Conservation (phyloP, 1,140 invertebrate species). For the Aethina tumida region DNA sequence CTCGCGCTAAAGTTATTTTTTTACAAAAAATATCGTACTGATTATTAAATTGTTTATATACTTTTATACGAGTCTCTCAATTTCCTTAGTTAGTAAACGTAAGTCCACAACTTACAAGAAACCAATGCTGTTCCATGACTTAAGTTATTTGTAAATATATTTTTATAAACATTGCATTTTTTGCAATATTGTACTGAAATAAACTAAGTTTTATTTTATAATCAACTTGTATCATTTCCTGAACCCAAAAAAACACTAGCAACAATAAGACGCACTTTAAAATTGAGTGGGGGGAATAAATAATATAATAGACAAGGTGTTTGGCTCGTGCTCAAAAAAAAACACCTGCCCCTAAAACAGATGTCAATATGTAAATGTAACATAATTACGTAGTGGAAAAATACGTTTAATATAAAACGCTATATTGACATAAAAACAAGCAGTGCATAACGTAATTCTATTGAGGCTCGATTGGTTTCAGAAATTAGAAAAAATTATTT, state of each 20-base stretch:
- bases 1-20: background rate
- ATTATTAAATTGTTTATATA: conserved; percentile 10
- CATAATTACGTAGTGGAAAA: conserved; percentile 2
- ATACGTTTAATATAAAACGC: too few relatives aligned
- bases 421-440: too few relatives aligned
- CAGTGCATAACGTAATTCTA: too few relatives aligned
- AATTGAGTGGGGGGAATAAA: conserved; percentile 7
- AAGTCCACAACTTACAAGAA: conserved; percentile 3
- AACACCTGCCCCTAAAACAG: conserved; percentile 22
- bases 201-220: conserved; percentile 16
- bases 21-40: conserved; percentile 5
- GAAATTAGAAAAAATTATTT: too few relatives aligned
- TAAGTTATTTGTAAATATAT: conserved; percentile 13
- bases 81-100: conserved; percentile 10
- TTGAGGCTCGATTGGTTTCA: too few relatives aligned
- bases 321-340: conserved; percentile 19
- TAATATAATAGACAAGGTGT: conserved; percentile 20
- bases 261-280: conserved; percentile 5
- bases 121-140: conserved; percentile 14
- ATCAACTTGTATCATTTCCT: conserved; percentile 4
- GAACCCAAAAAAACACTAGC: conserved; percentile 1
- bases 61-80: conserved; percentile 9
- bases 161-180: conserved; percentile 15
- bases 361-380: conserved; percentile 21
- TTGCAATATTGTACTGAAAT: conserved; percentile 19